Percentiles rank a stretch among this genome's conserved stretches.
phyloP scores from a whole-genome alignment of 2,113 vertebrate genomes.

The Poeciliopsis occidentalis region DNA sequence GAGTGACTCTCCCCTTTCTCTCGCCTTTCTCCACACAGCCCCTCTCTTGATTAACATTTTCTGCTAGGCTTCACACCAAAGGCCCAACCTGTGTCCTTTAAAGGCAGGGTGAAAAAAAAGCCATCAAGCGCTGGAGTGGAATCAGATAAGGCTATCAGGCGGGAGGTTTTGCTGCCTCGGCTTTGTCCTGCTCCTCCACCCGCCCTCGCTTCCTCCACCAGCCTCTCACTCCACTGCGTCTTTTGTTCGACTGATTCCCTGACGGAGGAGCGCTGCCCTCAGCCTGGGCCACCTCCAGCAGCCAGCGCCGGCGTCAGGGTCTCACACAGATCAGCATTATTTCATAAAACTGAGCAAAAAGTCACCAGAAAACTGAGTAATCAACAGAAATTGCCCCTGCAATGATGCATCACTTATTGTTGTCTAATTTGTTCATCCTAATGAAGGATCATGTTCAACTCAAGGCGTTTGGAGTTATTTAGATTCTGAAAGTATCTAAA shows the following conservation, averaged over 20 bases:
- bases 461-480: too few relatives aligned
- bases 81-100: conserved; percentile 84
- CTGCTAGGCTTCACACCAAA: conserved; percentile 82
- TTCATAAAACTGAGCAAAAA: background rate
- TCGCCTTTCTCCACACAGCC: conserved; percentile 65
- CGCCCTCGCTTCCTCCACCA: conserved; percentile 84
- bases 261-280: conserved; percentile 76
- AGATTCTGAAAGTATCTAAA: too few relatives aligned
- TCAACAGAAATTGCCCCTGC: too few relatives aligned
- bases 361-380: too few relatives aligned
- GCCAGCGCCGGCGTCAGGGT: conserved; percentile 20
- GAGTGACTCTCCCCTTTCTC: conserved; percentile 74
- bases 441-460: too few relatives aligned
- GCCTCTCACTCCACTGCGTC: conserved; percentile 95
- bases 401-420: too few relatives aligned
- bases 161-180: conserved; percentile 83
- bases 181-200: conserved; percentile 90
- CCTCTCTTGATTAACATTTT: conserved; percentile 86
- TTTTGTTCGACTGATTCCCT: conserved; percentile 93
- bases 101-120: conserved; percentile 70
- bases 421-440: too few relatives aligned
- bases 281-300: conserved; percentile 53
- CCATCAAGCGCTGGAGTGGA: conserved; percentile 79
- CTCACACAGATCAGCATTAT: background rate
- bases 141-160: conserved; percentile 91